Base-by-base conservation (phyloP, 2,113 vertebrate genomes). In the Pica pica region DNA sequence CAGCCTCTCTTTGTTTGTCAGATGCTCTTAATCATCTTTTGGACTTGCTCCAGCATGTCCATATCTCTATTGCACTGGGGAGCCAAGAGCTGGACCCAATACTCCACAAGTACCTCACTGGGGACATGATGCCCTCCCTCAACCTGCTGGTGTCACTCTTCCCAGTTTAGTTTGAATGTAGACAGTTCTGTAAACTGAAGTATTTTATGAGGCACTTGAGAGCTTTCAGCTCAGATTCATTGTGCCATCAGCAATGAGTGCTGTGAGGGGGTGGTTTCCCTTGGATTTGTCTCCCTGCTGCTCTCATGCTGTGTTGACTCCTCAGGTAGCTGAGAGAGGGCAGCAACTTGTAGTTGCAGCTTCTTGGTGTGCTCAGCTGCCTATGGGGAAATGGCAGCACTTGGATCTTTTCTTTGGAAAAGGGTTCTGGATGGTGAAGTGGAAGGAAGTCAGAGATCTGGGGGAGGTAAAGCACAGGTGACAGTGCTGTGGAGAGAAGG, bases 41-140 rank as follows among this genome's bases (percentile, higher is more conserved):
- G 52, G 20, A 14, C 16, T 75, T 31, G 14, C 6, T 93, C 15
- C 39, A 42, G 6, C 28, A 18, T 52, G 14, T 52, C 28, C 1
- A 0, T 41, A 3, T 60, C 17, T 84, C 9, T 86, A 4, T 35
- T 35, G 17, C 6, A 0, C 6, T 47, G 41, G 27, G 42, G 27
- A 75, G 47, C 31, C 22, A 42, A 52, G 52, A 56, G 10, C 49
- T 78, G 42, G 56, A 37, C 6, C 22, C 33, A 68, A 52, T 4
- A 15, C 4, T 46, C 28, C 39, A 7, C 11, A 0, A 27, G 22
- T 18, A 10, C 53, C 47, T 91, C 42, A 22, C 16, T 12, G 55
- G 24, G 35, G 9, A 31, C 35, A 16, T 7, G 30, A 67, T 67
- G 46, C 27, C 10, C 12, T 65, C 26, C 42, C 6, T 93, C 1